Conservation (phyloP, 1,140 invertebrate species). For the Drosophila auraria region DNA sequence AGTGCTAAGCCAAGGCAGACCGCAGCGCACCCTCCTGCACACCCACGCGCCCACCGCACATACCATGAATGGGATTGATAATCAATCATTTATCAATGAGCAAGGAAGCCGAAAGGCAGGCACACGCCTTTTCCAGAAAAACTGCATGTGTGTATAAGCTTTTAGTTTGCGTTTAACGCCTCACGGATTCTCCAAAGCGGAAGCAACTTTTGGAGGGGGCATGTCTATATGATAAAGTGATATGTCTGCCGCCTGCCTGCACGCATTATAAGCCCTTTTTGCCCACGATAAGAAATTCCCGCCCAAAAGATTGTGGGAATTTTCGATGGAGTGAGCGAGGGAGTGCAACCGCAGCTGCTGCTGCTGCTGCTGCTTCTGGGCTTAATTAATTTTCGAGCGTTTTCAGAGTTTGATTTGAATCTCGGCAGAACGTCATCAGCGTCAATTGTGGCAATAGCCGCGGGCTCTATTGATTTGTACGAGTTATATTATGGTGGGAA, state of each 20-base stretch:
- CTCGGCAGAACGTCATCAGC: constrained; percentile 46
- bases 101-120: constrained; percentile 31
- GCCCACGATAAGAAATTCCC: constrained; percentile 31
- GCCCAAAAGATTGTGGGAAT: constrained; percentile 36
- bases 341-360: constrained; percentile 44
- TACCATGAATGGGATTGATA: constrained; percentile 53
- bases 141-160: constrained; percentile 60
- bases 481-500: constrained; percentile 53
- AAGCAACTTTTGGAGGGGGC: constrained; percentile 6
- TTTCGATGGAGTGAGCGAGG: background rate
- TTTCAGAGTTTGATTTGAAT: constrained; percentile 73
- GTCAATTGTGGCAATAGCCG: constrained; percentile 46
- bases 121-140: constrained; percentile 65
- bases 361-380: constrained; percentile 50
- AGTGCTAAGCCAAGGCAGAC: constrained; percentile 72
- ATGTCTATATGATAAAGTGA: constrained; percentile 64
- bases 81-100: constrained; percentile 82
- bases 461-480: constrained; percentile 54
- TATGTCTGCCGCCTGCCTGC: constrained; percentile 44
- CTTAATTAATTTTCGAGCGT: constrained; percentile 80
- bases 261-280: constrained; percentile 61
- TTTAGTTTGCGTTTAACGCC: constrained; percentile 83
- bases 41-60: constrained; percentile 34
- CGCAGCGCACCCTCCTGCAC: constrained; percentile 63
- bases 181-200: constrained; percentile 74